phyloP scores from a whole-genome alignment of 2,113 vertebrate genomes.

The Murina feae region DNA sequence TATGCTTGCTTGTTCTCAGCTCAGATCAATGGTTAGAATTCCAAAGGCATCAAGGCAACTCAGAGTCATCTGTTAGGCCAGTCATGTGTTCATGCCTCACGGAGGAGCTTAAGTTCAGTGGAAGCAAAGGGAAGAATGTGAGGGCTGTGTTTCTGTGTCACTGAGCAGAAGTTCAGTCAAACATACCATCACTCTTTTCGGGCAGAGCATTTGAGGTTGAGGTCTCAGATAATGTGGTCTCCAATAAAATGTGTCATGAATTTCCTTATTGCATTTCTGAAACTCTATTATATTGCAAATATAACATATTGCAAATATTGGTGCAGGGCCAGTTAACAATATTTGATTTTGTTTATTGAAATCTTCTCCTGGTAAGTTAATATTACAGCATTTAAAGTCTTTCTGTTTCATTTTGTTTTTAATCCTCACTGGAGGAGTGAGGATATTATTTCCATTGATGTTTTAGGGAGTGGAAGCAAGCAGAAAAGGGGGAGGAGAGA shows the following conservation, averaged over 20 bases:
- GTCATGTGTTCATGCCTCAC: conserved; percentile 53
- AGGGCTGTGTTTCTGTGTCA: not conserved
- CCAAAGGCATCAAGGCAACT: conserved; percentile 21
- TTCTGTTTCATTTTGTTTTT: not conserved
- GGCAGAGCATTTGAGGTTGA: not conserved
- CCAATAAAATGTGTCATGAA: not conserved
- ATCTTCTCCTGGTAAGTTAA: not conserved
- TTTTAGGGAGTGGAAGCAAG: too few relatives aligned
- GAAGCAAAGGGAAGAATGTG: not conserved
- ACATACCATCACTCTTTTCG: not conserved
- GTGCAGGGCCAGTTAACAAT: not conserved
- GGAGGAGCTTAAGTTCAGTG: conserved; percentile 50
- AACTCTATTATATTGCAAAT: not conserved
- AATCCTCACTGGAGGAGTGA: too few relatives aligned
- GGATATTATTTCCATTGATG: too few relatives aligned
- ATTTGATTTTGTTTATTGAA: conserved; percentile 2
- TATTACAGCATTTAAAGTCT: not conserved
- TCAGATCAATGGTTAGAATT: conserved; percentile 44
- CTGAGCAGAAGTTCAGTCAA: not conserved
- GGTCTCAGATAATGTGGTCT: not conserved
- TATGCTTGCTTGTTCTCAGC: conserved; percentile 24
- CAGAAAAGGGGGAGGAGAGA: too few relatives aligned
- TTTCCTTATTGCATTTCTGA: conserved; percentile 6
- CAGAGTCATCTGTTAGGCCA: not conserved
- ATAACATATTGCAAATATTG: not conserved